Evolutionary conservation across 2,797 vertebrate species (phyloP).

Genomic region (Hyperoplus immaculatus): DNA sequence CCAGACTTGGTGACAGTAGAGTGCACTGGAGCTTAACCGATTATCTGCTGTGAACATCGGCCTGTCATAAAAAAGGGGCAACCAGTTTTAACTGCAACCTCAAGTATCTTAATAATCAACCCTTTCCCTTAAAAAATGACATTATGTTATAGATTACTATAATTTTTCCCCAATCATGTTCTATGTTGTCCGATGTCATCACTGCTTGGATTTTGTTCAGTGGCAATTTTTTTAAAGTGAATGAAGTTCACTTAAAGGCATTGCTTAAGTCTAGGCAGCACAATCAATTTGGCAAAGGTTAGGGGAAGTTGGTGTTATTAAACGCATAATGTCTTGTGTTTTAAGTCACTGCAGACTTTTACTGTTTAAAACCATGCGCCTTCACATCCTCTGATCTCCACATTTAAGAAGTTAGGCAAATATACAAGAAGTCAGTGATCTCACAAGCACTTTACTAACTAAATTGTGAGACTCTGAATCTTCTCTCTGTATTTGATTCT

Average conservation of each 20-base stretch:
- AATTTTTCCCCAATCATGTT: not conserved
- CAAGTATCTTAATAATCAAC: not conserved
- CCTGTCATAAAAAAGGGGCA: not conserved
- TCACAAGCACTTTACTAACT: not conserved
- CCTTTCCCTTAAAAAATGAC: not conserved
- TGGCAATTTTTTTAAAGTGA: not conserved
- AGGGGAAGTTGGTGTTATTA: not conserved
- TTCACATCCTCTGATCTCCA: not conserved
- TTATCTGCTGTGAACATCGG: slow-evolving; percentile 21
- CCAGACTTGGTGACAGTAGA: slow-evolving; percentile 22
- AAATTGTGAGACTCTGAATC: not conserved
- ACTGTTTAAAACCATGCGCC: not conserved
- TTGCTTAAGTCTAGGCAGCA: not conserved
- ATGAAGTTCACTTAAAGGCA: not conserved
- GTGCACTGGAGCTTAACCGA: slow-evolving; percentile 12
- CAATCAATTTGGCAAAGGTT: not conserved
- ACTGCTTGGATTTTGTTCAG: not conserved
- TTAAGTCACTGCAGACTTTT: not conserved
- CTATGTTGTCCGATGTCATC: not conserved
- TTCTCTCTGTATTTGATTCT: not conserved
- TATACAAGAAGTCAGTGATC: not conserved
- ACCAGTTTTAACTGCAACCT: not conserved
- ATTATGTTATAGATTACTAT: not conserved
- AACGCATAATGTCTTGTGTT: not conserved
- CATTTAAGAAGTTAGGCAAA: not conserved